These are phyloP conservation scores for Pristionchus mayeri DNA, from an alignment of 2,888 invertebrate genomes.

Conservation along the genomic window DNA sequence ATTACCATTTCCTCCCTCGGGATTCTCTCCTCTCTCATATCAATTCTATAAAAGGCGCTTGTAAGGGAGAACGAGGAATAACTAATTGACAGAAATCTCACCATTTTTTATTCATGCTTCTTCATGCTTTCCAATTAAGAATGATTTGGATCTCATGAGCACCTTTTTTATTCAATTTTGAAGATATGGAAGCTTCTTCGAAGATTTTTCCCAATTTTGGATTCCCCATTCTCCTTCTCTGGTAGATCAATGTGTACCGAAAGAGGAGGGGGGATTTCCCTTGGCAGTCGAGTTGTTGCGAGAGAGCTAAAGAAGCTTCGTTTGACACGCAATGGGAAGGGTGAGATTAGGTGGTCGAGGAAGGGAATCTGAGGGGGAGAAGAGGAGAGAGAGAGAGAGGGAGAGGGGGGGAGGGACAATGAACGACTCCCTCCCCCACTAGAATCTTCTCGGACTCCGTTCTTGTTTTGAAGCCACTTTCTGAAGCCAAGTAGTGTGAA, in stretches of 20 bases:
- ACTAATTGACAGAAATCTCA: neutral
- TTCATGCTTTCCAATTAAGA: neutral
- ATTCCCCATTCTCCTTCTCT: too few relatives aligned
- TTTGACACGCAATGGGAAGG: slow-evolving; percentile 36
- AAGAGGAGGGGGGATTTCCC: neutral
- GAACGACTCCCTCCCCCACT: neutral
- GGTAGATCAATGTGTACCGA: neutral
- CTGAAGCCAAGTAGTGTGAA: too few relatives aligned
- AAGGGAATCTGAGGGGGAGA: neutral
- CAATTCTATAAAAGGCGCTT: slow-evolving; percentile 23
- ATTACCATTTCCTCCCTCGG: slow-evolving; percentile 46
- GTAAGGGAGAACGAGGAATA: slow-evolving; percentile 17
- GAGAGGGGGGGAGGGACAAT: slow-evolving; percentile 4
- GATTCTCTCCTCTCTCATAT: neutral
- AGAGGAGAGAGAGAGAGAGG: neutral
- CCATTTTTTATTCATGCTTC: neutral
- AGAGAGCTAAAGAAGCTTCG: slow-evolving; percentile 23
- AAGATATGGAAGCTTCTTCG: too few relatives aligned
- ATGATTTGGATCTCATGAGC: too few relatives aligned
- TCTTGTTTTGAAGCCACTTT: slow-evolving; percentile 3
- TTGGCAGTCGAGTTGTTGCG: neutral
- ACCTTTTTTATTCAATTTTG: too few relatives aligned
- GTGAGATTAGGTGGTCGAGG: slow-evolving; percentile 33
- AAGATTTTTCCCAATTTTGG: neutral
- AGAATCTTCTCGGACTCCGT: neutral